These are phyloP conservation scores for Pachymerium ferrugineum DNA, from an alignment of 2,888 invertebrate species.

Conservation along the genomic window DNA sequence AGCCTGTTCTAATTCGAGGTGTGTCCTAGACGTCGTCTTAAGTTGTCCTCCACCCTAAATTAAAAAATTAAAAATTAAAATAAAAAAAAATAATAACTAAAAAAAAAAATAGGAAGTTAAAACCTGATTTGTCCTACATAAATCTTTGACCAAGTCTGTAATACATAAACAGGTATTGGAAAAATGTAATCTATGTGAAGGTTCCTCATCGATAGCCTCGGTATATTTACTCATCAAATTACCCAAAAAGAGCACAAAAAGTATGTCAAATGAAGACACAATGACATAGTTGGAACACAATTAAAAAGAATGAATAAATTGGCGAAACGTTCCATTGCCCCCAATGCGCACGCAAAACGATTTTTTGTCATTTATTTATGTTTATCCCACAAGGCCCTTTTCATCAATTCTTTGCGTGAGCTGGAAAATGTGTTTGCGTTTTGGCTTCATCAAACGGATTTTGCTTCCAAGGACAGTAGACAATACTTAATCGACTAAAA, in stretches of 20 bases:
- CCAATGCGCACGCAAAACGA: background rate
- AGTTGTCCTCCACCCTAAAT: background rate
- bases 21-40: background rate
- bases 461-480: background rate
- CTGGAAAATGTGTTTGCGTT: background rate
- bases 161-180: background rate
- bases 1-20: background rate
- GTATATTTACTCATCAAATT: too few relatives aligned
- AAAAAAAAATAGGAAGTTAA: background rate
- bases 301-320: background rate
- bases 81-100: background rate
- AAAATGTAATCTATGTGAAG: background rate
- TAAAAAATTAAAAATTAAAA: background rate
- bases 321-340: background rate
- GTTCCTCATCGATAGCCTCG: background rate
- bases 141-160: background rate
- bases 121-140: background rate
- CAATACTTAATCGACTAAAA: background rate
- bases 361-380: background rate
- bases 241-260: too few relatives aligned
- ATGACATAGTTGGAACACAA: too few relatives aligned
- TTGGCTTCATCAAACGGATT: conserved; percentile 1
- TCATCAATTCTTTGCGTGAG: too few relatives aligned
- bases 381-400: too few relatives aligned
- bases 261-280: too few relatives aligned